These are phyloP conservation scores for Hydraecia micacea DNA, from an alignment of 2,888 invertebrate species.

Conservation along the genomic window DNA sequence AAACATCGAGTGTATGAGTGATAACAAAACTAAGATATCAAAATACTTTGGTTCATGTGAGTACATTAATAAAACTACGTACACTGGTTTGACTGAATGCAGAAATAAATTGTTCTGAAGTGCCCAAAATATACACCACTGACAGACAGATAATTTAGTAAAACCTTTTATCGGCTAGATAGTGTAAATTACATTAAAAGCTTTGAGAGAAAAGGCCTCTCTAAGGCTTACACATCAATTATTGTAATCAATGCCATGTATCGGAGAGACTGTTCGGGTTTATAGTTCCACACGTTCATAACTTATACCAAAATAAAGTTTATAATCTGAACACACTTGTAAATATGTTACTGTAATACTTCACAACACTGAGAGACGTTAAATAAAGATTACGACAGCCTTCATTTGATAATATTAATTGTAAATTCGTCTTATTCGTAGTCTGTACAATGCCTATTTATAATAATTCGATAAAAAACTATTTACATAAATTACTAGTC, in stretches of 20 bases:
- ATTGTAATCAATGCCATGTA: slow-evolving; percentile 40
- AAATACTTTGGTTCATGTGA: slow-evolving; percentile 86
- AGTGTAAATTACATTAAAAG: slow-evolving; percentile 51
- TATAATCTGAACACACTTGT: slow-evolving; percentile 32
- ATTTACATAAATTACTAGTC: slow-evolving; percentile 58
- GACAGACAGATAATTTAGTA: slow-evolving; percentile 39
- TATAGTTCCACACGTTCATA: slow-evolving; percentile 13
- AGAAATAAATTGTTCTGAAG: slow-evolving; percentile 49
- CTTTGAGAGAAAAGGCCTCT: slow-evolving; percentile 48
- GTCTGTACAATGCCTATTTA: slow-evolving; percentile 61
- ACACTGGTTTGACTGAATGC: slow-evolving; percentile 63
- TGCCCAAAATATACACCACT: slow-evolving; percentile 59
- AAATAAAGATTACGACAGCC: slow-evolving; percentile 53
- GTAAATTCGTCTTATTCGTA: slow-evolving; percentile 63
- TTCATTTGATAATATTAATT: slow-evolving; percentile 62
- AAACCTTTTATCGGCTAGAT: slow-evolving; percentile 54
- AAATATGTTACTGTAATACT: slow-evolving; percentile 59
- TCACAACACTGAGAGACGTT: slow-evolving; percentile 53
- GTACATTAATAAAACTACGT: slow-evolving; percentile 70
- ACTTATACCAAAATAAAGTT: slow-evolving; percentile 14
- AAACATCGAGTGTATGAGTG: slow-evolving; percentile 74
- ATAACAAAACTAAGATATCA: slow-evolving; percentile 77
- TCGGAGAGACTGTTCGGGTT: slow-evolving; percentile 45
- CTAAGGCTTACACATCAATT: slow-evolving; percentile 41
- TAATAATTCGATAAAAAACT: slow-evolving; percentile 60